Evolutionary conservation across 35 echinoderm and acorn worm genomes (phyloP), one percentile per base, ranked within the genome.

Genomic region (Apostichopus californicus): DNA sequence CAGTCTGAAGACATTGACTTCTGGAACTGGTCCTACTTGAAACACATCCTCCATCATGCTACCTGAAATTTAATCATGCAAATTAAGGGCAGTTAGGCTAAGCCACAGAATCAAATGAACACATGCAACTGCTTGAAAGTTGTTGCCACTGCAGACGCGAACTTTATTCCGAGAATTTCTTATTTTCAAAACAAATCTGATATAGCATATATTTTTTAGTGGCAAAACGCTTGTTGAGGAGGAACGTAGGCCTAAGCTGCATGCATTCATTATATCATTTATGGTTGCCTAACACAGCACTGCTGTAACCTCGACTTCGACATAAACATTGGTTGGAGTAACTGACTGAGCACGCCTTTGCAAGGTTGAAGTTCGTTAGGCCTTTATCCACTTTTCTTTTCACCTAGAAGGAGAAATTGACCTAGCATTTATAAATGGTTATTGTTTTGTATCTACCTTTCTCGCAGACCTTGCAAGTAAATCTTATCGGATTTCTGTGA

Each of bases 281-380:
- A 55, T 14, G 6, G 9, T 56, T 83, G 80, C 80, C 80, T 83
- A 83, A 83, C 80, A 55, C 52, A 52, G 7, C 24, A 17, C 55
- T 83, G 46, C 55, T 53, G 80, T 53, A 83, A 68, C 80, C 25
- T 18, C 24, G 80, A 83, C 80, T n/a, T 55, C 80, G 80, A 83
- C 80, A 83, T 83, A 83, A 83, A 83, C 80, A 83, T 83, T 83
- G 52, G 55, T n/a, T 25, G 28, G 28, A 34, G 28, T 34, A 34
- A 34, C 28, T 54, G 17, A 83, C 6, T 34, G 80, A 83, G 80
- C 80, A 83, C 80, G 55, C 80, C 80, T 83, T 52, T 34, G 28
- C 80, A 83, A 9, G 53, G 18, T 83, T 15, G 18, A 83, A 54
- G 80, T 83, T 83, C 9, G 46, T 83, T 56, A 83, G 28, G 28